Conservation (phyloP, 2,797 vertebrate species). For the Sandelia bainsii region DNA sequence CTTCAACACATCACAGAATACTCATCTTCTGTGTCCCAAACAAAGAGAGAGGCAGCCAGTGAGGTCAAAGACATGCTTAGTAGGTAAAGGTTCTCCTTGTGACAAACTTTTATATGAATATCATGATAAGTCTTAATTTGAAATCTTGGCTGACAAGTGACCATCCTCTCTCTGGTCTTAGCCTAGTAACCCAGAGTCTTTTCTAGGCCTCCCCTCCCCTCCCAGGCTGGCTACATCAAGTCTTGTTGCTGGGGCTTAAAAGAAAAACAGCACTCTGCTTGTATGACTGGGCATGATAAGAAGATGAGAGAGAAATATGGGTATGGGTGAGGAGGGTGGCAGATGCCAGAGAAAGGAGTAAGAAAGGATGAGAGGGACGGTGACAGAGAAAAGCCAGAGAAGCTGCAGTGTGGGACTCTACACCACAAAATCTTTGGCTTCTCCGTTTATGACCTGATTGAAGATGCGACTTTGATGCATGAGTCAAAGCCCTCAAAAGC, state of each 20-base stretch:
- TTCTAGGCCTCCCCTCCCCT: conserved; percentile 54
- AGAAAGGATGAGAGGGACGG: conserved; percentile 23
- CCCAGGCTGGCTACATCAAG: conserved; percentile 41
- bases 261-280: conserved; percentile 31
- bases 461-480: conserved; percentile 50
- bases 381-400: conserved; percentile 20
- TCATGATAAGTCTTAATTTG: conserved; percentile 3
- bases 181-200: conserved; percentile 52
- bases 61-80: conserved; percentile 11
- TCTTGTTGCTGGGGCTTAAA: conserved; percentile 58
- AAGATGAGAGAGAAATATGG: conserved; percentile 31
- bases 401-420: conserved; percentile 14
- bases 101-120: conserved; percentile 25
- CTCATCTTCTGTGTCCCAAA: background rate
- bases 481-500: conserved; percentile 50
- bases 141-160: conserved; percentile 20
- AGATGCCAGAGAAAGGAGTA: conserved; percentile 35
- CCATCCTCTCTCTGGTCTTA: conserved; percentile 29
- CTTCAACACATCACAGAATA: background rate
- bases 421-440: conserved; percentile 29
- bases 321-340: conserved; percentile 10
- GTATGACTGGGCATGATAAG: conserved; percentile 33
- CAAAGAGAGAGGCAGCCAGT: background rate
- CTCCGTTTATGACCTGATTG: conserved; percentile 45
- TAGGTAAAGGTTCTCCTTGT: background rate